Base-by-base conservation (phyloP, 2,888 invertebrate species). In the Pheosia tremula region DNA sequence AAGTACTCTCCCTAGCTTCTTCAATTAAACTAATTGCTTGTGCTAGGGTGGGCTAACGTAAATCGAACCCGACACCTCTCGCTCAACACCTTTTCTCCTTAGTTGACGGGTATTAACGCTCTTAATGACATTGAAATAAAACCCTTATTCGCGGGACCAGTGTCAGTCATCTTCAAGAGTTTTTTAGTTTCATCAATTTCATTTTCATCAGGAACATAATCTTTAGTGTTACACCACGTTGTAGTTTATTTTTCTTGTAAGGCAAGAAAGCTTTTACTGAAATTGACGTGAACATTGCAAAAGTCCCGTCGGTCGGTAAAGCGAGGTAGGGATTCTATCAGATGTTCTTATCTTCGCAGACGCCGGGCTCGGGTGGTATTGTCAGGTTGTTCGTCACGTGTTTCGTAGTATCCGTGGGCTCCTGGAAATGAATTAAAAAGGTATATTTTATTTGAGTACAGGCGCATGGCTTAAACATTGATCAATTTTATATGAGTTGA, bases 281-380 rank as follows among this genome's bases (percentile, higher is more conserved):
- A 56, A 56, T 56, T 56, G 41, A 11, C 41, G n/a, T 10, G 24
- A 37, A 50, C 13, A 8, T 38, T 11, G 4, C 37, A 50, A 37
- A 11, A 38, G 53, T 24, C 24, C 37, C 10, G 8, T 8, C 13
- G 3, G 52, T 8, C 8, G 52, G 6, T 36, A 8, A 8, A 13
- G 36, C 53, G 53, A 8, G 38, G 37, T 53, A 11, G 3, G 38
- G 8, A 61, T 63, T 63, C 68, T 76, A 86, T 72, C 79, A 82
- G 66, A 91, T 91, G 59, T 90, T 88, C 62, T 89, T 92, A 63
- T 90, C 88, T 73, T 91, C 90, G 47, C 85, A 83, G 1, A 86
- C 76, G 13, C 85, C 87, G 0, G 92, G 89, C 62, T 88, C 90
- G 0, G 88, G 88, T 0, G 92, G 88, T 8, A 93, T 86, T 1